Evolutionary conservation across 2,888 invertebrate genomes (phyloP).

Genomic region (Slavum lentiscoides): DNA sequence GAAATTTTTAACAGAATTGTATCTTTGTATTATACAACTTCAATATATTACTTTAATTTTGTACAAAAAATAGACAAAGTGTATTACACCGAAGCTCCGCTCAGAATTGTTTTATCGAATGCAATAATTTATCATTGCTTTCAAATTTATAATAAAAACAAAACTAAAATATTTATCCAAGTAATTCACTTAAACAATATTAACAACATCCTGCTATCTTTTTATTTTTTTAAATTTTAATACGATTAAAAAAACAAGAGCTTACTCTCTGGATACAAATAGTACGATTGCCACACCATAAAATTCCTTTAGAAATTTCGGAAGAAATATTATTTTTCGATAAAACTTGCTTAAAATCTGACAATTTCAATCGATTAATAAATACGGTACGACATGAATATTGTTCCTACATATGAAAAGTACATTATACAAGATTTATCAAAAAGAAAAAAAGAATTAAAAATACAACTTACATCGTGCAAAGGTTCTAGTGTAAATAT

Average conservation of each 20-base stretch:
- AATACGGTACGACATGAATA: conserved; percentile 76
- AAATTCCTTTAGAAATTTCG: conserved; percentile 87
- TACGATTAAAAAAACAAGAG: conserved; percentile 30
- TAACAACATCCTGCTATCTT: too few relatives aligned
- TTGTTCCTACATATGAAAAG: conserved; percentile 59
- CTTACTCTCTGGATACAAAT: conserved; percentile 83
- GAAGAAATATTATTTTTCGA: conserved; percentile 75
- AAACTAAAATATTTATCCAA: too few relatives aligned
- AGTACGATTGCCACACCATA: conserved; percentile 90
- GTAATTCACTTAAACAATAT: too few relatives aligned
- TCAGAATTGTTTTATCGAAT: too few relatives aligned
- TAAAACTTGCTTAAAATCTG: conserved; percentile 84
- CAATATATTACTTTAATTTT: too few relatives aligned
- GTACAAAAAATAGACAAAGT: too few relatives aligned
- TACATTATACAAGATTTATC: conserved; percentile 12
- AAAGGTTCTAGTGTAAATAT: conserved; percentile 52
- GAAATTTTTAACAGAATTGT: too few relatives aligned
- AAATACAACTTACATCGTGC: conserved; percentile 11
- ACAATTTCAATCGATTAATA: conserved; percentile 89
- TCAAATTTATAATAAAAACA: too few relatives aligned
- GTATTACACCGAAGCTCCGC: too few relatives aligned
- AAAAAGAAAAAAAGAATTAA: background rate
- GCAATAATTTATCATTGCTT: too few relatives aligned
- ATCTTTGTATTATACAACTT: too few relatives aligned
- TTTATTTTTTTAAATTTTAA: background rate